Evolutionary conservation across 1,140 invertebrate genomes (phyloP), one percentile per base, ranked within the genome.

Genomic region (Pollicipes pollicipes): DNA sequence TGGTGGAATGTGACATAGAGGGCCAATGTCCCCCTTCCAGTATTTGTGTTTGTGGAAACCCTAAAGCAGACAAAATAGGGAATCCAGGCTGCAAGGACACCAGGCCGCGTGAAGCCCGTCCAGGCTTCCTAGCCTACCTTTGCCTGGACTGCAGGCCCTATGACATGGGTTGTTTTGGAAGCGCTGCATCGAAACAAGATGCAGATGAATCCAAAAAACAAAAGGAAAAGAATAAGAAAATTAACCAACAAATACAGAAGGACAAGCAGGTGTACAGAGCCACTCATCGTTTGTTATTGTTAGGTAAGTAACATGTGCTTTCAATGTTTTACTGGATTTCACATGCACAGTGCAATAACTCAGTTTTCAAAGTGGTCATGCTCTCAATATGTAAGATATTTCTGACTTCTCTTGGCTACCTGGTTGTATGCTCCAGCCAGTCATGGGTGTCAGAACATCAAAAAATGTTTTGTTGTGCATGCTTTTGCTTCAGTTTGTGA

Each of bases 191-290:
- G 78, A 90, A 91, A 83, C 86, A 87, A 81, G 88, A 89, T 81
- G 87, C 89, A 81, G 95, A 98, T 84, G 96, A 98, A 82, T 90
- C 89, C 81, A 94, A 95, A 83, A 88, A 88, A 77, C 90, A 93
- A 82, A 96, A 95, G 83, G 90, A 95, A 81, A 90, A 91, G 76
- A 98, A 95, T 83, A 97, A 98, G 84, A 91, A 91, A 81, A 99
- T 99, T 82, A 97, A 97, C 80, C 89, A 92, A 82, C 95, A 98
- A 82, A 86, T 99, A 77, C 93, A 97, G 81, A 97, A 97, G 84
- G 97, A 99, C 81, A 98, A 98, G 85, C 95, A 98, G 85, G 87
- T 95, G 76, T 98, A 98, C 81, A 86, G 93, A 78, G 95, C 95
- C 73, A 98, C 95, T 74, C 95, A 98, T 83, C 87, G 95, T 79